phyloP scores from a whole-genome alignment of 2,888 invertebrate species.

The Pyrgus malvae region DNA sequence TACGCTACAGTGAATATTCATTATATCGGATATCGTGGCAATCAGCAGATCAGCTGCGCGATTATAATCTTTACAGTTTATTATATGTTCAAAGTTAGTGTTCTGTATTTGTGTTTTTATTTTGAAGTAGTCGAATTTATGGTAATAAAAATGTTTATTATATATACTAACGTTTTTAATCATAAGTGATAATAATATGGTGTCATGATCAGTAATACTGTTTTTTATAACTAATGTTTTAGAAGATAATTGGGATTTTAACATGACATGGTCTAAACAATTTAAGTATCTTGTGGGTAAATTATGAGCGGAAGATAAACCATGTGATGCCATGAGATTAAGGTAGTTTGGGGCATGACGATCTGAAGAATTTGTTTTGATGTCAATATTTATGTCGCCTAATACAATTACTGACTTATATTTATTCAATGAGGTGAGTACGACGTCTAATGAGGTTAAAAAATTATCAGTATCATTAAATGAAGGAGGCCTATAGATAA shows the following conservation, averaged over 20 bases:
- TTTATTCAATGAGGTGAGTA: not conserved
- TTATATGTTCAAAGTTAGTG: too few species aligned
- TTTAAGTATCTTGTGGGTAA: slow-evolving; percentile 3
- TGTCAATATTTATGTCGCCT: slow-evolving; percentile 19
- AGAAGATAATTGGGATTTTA: not conserved
- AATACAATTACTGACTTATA: not conserved
- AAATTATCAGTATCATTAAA: slow-evolving; percentile 12
- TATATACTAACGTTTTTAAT: too few species aligned
- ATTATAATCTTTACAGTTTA: too few species aligned
- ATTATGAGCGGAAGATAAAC: not conserved
- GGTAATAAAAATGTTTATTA: too few species aligned
- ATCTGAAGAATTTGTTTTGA: not conserved
- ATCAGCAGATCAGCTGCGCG: too few species aligned
- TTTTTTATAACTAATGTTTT: not conserved
- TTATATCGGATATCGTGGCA: too few species aligned
- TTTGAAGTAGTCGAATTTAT: too few species aligned
- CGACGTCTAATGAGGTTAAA: not conserved
- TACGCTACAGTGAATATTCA: too few species aligned
- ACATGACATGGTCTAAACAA: slow-evolving; percentile 12
- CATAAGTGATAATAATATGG: too few species aligned
- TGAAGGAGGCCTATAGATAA: slow-evolving; percentile 6
- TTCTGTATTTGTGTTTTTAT: too few species aligned
- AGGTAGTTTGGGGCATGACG: not conserved
- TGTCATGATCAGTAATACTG: not conserved
- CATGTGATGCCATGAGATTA: slow-evolving; percentile 4